phyloP scores from a whole-genome alignment of 1,140 invertebrate genomes.

The Muscidifurax raptorellus region DNA sequence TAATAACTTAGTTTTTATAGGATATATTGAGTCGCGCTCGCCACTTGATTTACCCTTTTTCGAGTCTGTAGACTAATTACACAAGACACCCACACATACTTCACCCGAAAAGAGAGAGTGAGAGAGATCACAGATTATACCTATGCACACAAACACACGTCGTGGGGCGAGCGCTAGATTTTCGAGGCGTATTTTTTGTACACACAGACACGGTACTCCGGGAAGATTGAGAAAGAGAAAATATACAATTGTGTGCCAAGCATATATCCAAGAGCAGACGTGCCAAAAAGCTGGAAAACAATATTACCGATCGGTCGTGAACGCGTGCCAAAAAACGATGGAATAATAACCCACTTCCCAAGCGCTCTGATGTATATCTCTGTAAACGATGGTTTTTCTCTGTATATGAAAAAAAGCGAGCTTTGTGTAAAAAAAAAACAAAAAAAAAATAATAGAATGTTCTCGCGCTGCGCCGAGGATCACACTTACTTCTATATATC shows the following conservation, averaged over 20 bases:
- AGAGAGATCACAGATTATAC: constrained; percentile 24
- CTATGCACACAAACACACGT: constrained; percentile 53
- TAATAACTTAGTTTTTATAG: constrained; percentile 76
- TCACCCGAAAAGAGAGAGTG: not conserved
- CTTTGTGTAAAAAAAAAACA: constrained; percentile 9
- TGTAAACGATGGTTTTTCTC: not conserved
- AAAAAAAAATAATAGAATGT: not conserved
- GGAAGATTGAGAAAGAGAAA: constrained; percentile 50
- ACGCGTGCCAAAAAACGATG: constrained; percentile 66
- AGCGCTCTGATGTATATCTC: not conserved
- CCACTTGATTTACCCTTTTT: constrained; percentile 58
- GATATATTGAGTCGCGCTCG: constrained; percentile 62
- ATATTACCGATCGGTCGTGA: constrained; percentile 53
- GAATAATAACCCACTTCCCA: constrained; percentile 37
- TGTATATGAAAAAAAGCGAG: not conserved
- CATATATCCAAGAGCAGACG: constrained; percentile 49
- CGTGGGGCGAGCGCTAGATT: constrained; percentile 62
- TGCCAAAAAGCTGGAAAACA: constrained; percentile 62
- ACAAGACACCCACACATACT: not conserved
- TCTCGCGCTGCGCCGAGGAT: not conserved
- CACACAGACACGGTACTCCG: constrained; percentile 41
- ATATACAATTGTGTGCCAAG: constrained; percentile 29
- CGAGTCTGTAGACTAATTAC: constrained; percentile 47
- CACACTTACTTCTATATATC: not conserved
- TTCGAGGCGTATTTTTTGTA: constrained; percentile 68